A percentile compares a stretch with the other conserved stretches of the same genome.
phyloP scores from a whole-genome alignment of 2,888 invertebrate species.

The Diarsia brunnea region DNA sequence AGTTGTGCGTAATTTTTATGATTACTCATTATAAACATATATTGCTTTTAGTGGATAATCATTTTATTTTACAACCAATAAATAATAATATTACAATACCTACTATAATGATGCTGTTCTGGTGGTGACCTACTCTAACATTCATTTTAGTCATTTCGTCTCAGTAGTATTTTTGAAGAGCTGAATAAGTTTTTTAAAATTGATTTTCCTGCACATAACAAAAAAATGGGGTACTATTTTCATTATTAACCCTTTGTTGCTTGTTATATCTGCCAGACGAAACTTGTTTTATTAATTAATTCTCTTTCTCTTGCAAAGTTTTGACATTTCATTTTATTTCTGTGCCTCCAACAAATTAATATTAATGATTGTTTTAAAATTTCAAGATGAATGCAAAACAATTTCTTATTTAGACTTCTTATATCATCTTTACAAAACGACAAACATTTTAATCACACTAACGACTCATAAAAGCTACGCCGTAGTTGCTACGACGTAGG shows the following conservation, averaged over 20 bases:
- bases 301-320: slow-evolving; percentile 42
- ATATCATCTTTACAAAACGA: neutral
- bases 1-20: neutral
- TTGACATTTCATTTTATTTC: slow-evolving; percentile 40
- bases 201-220: neutral
- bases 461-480: neutral
- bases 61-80: neutral
- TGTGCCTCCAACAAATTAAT: slow-evolving; percentile 35
- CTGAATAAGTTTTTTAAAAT: neutral
- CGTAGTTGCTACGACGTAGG: slow-evolving; percentile 35
- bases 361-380: slow-evolving; percentile 46
- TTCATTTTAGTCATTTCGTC: neutral
- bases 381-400: slow-evolving; percentile 4
- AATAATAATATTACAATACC: neutral
- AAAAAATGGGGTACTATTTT: slow-evolving; percentile 4
- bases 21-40: neutral
- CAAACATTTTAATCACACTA: neutral
- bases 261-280: slow-evolving; percentile 22
- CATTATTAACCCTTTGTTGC: slow-evolving; percentile 25
- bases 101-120: neutral
- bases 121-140: neutral
- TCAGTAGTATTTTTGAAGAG: neutral
- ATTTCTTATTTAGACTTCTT: slow-evolving; percentile 9
- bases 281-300: slow-evolving; percentile 51
- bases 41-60: neutral